These are phyloP conservation scores for Momotus momota DNA, from an alignment of 2,797 vertebrate species.

Conservation along the genomic window DNA sequence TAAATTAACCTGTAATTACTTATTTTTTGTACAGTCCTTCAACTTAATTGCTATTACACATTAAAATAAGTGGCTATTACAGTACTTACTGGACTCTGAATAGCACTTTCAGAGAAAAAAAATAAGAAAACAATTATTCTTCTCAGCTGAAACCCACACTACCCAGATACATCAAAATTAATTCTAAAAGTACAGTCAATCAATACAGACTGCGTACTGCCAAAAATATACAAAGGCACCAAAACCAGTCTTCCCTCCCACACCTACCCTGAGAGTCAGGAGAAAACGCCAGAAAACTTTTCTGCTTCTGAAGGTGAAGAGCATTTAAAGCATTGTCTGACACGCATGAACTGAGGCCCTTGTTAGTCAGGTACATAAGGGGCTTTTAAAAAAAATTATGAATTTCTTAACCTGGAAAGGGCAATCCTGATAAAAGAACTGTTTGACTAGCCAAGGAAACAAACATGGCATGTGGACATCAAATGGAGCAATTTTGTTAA, in stretches of 20 bases:
- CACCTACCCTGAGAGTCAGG: neutral
- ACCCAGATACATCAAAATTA: neutral
- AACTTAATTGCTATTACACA: constrained; percentile 28
- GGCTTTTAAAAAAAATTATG: neutral
- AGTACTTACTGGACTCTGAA: neutral
- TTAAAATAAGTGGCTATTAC: constrained; percentile 30
- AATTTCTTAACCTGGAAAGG: neutral
- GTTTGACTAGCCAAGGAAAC: neutral
- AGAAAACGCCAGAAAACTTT: constrained; percentile 20
- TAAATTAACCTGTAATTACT: constrained; percentile 1
- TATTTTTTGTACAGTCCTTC: neutral
- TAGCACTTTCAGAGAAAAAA: neutral
- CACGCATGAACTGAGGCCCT: neutral
- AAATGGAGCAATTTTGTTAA: neutral
- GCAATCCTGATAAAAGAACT: neutral
- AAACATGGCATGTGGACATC: neutral
- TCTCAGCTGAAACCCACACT: neutral
- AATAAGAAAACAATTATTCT: neutral
- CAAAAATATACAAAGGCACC: neutral
- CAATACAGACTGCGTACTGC: neutral
- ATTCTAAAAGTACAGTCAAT: neutral
- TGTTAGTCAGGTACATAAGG: neutral
- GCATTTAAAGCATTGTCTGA: neutral
- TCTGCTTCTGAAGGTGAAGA: constrained; percentile 21
- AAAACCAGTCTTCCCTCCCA: neutral